Percentiles rank a stretch among this genome's conserved stretches.
phyloP scores from a whole-genome alignment of 2,113 vertebrate genomes.

The Tonatia bakeri region DNA sequence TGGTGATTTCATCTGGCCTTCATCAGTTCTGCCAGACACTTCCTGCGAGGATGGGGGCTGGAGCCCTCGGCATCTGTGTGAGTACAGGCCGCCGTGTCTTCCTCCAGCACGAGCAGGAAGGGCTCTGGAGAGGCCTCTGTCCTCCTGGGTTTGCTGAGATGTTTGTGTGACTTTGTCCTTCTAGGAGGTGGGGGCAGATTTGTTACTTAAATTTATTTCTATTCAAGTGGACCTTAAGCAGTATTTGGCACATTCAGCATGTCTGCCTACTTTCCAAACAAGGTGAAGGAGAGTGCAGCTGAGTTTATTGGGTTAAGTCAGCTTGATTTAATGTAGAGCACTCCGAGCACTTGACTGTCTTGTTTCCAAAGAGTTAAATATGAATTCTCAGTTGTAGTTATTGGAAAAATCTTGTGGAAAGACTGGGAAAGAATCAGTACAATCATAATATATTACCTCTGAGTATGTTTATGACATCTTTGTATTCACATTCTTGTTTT shows the following conservation, averaged over 20 bases:
- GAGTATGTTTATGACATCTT: background rate
- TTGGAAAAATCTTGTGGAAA: background rate
- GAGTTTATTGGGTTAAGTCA: background rate
- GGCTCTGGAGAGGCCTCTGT: background rate
- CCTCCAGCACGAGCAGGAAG: too few species aligned
- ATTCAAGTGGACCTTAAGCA: background rate
- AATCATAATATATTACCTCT: background rate
- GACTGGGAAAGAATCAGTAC: background rate
- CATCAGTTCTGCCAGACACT: conserved; percentile 60
- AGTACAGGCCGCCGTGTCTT: conserved; percentile 78
- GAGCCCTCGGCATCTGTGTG: conserved; percentile 92
- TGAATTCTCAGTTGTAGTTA: background rate
- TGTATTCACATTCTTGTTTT: background rate
- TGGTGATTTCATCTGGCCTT: conserved; percentile 6
- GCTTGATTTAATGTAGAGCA: background rate
- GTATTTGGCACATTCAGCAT: background rate
- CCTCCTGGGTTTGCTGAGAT: background rate
- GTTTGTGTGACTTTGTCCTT: background rate
- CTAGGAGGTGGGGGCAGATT: background rate
- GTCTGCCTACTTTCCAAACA: background rate
- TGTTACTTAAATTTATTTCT: background rate
- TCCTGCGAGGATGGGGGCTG: conserved; percentile 89
- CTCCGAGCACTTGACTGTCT: background rate
- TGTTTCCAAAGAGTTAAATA: background rate
- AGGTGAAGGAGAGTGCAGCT: background rate